phyloP scores from a whole-genome alignment of 2,888 invertebrate genomes.

The Xanthorhoe spadicearia region DNA sequence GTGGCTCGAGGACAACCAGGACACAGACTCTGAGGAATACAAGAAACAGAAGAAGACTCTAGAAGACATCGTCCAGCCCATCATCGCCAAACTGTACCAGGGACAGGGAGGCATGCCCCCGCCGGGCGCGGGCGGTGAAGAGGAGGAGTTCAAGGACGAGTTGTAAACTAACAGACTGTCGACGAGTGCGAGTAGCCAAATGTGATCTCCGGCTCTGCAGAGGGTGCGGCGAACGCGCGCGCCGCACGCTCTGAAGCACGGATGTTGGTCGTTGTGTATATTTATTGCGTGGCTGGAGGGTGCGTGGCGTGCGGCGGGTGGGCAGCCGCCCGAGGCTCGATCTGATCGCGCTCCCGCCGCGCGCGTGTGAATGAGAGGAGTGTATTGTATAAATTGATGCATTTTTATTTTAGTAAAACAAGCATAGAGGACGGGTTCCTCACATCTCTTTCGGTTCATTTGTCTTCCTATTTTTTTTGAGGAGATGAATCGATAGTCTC shows the following conservation, averaged over 20 bases:
- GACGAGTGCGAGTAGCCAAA: conserved; percentile 71
- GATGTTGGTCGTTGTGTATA: conserved; percentile 76
- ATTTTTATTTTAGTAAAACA: conserved; percentile 76
- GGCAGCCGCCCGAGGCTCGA: conserved; percentile 48
- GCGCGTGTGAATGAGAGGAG: conserved; percentile 47
- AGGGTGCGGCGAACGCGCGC: conserved; percentile 45
- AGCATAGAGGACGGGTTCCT: conserved; percentile 56
- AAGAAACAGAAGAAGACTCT: conserved; percentile 98
- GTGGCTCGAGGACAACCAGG: conserved; percentile 98
- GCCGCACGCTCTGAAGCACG: conserved; percentile 58
- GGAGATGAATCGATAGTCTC: conserved; percentile 61
- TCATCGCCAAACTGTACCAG: conserved; percentile 98
- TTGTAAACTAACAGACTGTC: conserved; percentile 85
- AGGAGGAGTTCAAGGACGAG: conserved; percentile 93
- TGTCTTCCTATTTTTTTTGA: conserved; percentile 50
- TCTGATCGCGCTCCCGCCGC: conserved; percentile 60
- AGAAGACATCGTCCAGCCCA: conserved; percentile 98
- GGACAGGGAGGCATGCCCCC: conserved; percentile 92
- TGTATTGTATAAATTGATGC: conserved; percentile 72
- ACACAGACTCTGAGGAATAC: conserved; percentile 95
- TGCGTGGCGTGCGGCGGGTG: conserved; percentile 60
- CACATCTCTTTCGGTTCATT: conserved; percentile 52
- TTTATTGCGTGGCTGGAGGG: conserved; percentile 67
- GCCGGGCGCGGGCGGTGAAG: conserved; percentile 89
- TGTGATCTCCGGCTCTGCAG: conserved; percentile 69